A percentile compares a stretch with the other conserved stretches of the same genome.
Evolutionary conservation across 2,113 vertebrate genomes (phyloP).

Genomic region (Rynchops niger): DNA sequence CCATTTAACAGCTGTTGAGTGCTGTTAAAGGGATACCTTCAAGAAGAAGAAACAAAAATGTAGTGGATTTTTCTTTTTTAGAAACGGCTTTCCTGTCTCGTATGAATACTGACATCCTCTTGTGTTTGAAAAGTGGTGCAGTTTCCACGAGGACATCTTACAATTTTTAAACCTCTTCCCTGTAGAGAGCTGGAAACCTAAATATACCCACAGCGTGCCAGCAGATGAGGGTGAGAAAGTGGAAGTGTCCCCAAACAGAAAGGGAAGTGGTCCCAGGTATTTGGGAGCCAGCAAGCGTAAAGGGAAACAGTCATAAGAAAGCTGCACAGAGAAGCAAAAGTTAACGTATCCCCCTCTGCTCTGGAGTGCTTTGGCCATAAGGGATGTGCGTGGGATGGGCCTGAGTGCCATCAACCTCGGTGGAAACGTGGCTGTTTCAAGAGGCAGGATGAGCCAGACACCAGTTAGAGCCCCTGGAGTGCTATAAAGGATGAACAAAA

Average conservation of each 20-base stretch:
- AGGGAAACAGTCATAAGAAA: neutral
- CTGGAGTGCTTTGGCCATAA: neutral
- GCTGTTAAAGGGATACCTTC: constrained; percentile 49
- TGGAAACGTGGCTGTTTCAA: neutral
- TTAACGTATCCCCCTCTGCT: neutral
- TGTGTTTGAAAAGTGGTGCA: neutral
- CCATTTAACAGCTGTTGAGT: constrained; percentile 71
- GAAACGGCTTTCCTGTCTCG: neutral
- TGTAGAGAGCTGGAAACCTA: neutral
- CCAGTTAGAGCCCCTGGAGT: neutral
- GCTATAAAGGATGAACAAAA: neutral
- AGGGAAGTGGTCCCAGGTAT: neutral
- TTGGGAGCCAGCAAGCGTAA: neutral
- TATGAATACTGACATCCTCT: neutral
- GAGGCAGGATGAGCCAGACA: neutral
- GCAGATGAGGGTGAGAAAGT: neutral
- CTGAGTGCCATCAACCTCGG: neutral
- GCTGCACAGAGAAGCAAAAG: neutral
- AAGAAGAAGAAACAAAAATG: constrained; percentile 7
- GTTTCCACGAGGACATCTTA: neutral
- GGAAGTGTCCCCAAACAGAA: neutral
- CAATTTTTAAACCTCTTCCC: neutral
- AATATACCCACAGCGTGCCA: neutral
- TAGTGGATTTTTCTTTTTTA: neutral
- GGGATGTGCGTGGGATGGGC: neutral